These are phyloP conservation scores for Agapornis canus DNA, from an alignment of 2,797 vertebrate genomes.

Conservation along the genomic window DNA sequence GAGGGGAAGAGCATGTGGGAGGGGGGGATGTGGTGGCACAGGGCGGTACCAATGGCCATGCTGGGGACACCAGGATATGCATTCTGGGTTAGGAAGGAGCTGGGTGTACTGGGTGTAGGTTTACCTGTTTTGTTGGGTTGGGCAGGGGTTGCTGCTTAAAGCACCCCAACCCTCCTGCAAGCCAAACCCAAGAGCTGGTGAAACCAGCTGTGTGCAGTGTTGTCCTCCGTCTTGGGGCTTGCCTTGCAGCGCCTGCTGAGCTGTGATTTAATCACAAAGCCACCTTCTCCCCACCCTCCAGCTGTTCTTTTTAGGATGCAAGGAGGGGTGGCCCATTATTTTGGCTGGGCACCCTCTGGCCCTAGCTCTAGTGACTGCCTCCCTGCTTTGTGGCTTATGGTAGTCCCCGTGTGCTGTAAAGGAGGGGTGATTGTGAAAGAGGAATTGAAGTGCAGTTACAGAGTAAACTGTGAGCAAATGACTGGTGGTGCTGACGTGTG, in stretches of 20 bases:
- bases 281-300: neutral
- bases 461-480: neutral
- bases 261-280: neutral
- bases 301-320: neutral
- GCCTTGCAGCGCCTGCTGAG: neutral
- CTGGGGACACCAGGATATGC: fast-evolving
- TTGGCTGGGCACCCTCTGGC: neutral
- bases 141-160: neutral
- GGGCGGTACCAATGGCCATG: fast-evolving
- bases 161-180: neutral
- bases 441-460: fast-evolving
- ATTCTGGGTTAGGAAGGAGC: neutral
- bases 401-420: fast-evolving
- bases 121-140: neutral
- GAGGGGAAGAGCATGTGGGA: neutral
- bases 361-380: neutral
- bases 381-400: neutral
- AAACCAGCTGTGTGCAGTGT: fast-evolving
- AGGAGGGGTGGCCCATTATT: fast-evolving
- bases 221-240: fast-evolving
- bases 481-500: fast-evolving
- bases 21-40: neutral
- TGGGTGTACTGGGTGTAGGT: neutral
- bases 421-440: neutral
- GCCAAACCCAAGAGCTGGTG: neutral